These are phyloP conservation scores for Sicus ferrugineus DNA, from an alignment of 2,888 invertebrate genomes.

Conservation along the genomic window DNA sequence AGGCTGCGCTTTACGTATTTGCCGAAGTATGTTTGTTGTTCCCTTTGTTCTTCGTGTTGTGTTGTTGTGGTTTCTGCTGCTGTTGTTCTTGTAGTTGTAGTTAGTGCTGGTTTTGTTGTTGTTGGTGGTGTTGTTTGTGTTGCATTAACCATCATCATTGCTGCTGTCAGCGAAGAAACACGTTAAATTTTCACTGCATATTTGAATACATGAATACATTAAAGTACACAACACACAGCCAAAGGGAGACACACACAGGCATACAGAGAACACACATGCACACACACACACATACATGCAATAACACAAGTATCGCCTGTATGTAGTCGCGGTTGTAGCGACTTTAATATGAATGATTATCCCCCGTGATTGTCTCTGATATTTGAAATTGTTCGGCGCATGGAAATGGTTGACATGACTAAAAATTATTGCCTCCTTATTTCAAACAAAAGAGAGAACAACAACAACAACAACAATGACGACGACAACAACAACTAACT, in stretches of 20 bases:
- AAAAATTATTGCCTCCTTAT: background rate
- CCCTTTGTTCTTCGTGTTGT: background rate
- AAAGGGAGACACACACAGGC: background rate
- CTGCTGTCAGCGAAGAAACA: too few species aligned
- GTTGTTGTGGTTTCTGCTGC: background rate
- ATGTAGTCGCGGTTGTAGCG: background rate
- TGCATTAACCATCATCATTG: too few species aligned
- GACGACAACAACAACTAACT: too few species aligned
- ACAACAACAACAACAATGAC: background rate
- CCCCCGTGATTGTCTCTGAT: background rate
- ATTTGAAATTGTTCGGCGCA: conserved; percentile 7
- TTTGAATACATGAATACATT: too few species aligned
- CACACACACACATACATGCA: background rate
- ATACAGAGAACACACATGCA: background rate
- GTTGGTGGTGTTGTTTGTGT: too few species aligned
- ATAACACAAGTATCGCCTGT: background rate
- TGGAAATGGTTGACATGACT: background rate
- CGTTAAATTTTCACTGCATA: too few species aligned
- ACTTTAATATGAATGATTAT: conserved; percentile 1
- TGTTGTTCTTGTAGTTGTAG: too few species aligned
- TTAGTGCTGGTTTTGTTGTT: too few species aligned
- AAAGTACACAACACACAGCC: too few species aligned
- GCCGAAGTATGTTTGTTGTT: background rate
- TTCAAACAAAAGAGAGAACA: background rate
- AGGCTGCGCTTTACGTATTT: too few species aligned